Evolutionary conservation across 2,888 invertebrate species (phyloP).

Genomic region (Globia sparganii): DNA sequence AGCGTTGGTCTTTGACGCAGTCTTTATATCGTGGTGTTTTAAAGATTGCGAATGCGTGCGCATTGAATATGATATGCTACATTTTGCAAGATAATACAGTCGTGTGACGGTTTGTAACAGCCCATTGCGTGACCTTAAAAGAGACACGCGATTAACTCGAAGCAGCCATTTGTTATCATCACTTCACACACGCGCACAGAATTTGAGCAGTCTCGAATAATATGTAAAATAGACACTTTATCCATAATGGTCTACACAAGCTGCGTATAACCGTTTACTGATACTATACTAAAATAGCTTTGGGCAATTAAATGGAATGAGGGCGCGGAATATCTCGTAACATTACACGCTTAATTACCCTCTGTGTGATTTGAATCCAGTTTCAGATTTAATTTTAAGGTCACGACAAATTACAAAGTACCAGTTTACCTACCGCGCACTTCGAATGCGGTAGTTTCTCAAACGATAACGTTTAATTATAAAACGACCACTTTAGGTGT

Average conservation of each 20-base stretch:
- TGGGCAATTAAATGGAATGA: conserved; percentile 60
- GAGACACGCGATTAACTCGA: conserved; percentile 63
- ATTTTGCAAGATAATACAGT: conserved; percentile 46
- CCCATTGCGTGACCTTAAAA: conserved; percentile 62
- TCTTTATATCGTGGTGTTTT: conserved; percentile 3
- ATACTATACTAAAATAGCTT: conserved; percentile 61
- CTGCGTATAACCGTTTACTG: conserved; percentile 57
- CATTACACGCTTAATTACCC: conserved; percentile 63
- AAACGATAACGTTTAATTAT: conserved; percentile 56
- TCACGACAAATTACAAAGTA: conserved; percentile 59
- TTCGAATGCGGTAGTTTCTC: conserved; percentile 54
- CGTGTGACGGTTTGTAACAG: conserved; percentile 51
- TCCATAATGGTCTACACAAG: conserved; percentile 44
- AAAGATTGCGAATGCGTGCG: conserved; percentile 23
- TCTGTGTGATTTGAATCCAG: conserved; percentile 63
- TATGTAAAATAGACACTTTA: conserved; percentile 55
- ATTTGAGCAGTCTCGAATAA: conserved; percentile 58
- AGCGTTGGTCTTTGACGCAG: neutral
- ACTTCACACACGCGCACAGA: conserved; percentile 63
- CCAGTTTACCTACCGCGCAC: conserved; percentile 57
- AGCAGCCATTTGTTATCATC: conserved; percentile 72
- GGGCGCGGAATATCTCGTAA: conserved; percentile 65
- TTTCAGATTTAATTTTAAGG: conserved; percentile 65
- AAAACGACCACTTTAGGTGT: conserved; percentile 34
- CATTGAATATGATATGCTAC: conserved; percentile 15